phyloP scores from a whole-genome alignment of 2,797 vertebrate species.

The Paratrypauchen microcephalus region DNA sequence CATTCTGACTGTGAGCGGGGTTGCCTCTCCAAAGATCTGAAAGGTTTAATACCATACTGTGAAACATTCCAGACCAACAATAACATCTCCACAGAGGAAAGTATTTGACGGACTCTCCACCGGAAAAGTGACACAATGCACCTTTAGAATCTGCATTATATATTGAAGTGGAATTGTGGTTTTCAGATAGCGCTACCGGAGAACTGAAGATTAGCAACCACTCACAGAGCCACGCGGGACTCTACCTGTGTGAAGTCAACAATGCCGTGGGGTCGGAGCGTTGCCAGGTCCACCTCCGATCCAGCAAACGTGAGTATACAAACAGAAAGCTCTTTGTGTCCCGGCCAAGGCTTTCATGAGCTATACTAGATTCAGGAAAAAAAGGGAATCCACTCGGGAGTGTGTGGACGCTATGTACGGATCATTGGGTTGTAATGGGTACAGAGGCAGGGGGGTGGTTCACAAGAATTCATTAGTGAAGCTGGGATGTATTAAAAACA shows the following conservation, averaged over 20 bases:
- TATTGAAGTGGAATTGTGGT: constrained; percentile 17
- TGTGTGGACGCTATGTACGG: background rate
- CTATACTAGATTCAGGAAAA: background rate
- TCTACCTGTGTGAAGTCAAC: constrained; percentile 85
- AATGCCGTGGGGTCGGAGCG: constrained; percentile 82
- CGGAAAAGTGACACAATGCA: too few species aligned
- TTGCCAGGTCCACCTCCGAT: constrained; percentile 75
- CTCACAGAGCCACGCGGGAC: constrained; percentile 71
- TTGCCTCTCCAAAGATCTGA: too few species aligned
- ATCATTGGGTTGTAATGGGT: constrained; percentile 6
- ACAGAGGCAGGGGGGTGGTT: background rate
- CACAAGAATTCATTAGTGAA: background rate
- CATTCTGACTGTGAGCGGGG: too few species aligned
- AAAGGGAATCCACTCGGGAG: background rate
- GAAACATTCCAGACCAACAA: too few species aligned
- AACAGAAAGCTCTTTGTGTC: constrained; percentile 20
- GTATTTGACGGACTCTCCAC: too few species aligned
- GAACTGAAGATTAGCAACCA: constrained; percentile 81
- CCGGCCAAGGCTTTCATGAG: background rate
- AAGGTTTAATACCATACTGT: too few species aligned
- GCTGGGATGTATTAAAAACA: background rate
- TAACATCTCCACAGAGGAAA: too few species aligned
- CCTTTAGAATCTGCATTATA: background rate
- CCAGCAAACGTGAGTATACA: constrained; percentile 62
- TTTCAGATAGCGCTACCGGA: constrained; percentile 75